Evolutionary conservation across 2,797 vertebrate species (phyloP), one percentile per base, ranked within the genome.

Genomic region (Denticeps clupeoides): DNA sequence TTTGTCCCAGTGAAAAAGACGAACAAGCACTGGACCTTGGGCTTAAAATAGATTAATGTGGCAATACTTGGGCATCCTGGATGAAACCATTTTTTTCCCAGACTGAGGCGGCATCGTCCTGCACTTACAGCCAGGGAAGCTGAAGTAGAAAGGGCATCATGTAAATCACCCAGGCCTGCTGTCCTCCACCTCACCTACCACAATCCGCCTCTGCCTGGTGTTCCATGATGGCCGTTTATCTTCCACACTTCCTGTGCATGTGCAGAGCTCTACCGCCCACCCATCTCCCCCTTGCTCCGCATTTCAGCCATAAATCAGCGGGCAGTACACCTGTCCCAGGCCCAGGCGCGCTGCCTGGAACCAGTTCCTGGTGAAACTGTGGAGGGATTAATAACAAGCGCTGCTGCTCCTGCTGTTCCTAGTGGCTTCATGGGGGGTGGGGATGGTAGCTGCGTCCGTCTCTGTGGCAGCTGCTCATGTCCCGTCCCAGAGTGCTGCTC

Each of bases 191-290:
- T n/a, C n/a, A n/a, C n/a, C n/a, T n/a, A n/a, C n/a, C n/a, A n/a
- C n/a, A n/a, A n/a, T n/a, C n/a, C n/a, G n/a, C n/a, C n/a, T n/a
- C n/a, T n/a, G n/a, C n/a, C n/a, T n/a, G n/a, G n/a, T n/a, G n/a
- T n/a, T n/a, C n/a, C n/a, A n/a, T n/a, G n/a, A 72, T 46, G 65
- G 61, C 71, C 77, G 70, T 74, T 75, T 77, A 77, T 73, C 59
- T 55, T 57, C 57, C 57, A 47, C 23, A 51, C 60, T 74, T 80
- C 76, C 78, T 75, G 56, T 60, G 53, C 52, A 53, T 49, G 47
- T 70, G 42, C 50, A 52, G 45, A 42, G 53, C 27, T 11, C 25
- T 50, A 49, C 10, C 38, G 47, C 31, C 43, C 26, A 27, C 41
- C 38, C 24, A 38, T 41, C 19, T 41, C 41, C 15, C 43, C 13